phyloP scores from a whole-genome alignment of 2,113 vertebrate genomes.

The Myodes glareolus region DNA sequence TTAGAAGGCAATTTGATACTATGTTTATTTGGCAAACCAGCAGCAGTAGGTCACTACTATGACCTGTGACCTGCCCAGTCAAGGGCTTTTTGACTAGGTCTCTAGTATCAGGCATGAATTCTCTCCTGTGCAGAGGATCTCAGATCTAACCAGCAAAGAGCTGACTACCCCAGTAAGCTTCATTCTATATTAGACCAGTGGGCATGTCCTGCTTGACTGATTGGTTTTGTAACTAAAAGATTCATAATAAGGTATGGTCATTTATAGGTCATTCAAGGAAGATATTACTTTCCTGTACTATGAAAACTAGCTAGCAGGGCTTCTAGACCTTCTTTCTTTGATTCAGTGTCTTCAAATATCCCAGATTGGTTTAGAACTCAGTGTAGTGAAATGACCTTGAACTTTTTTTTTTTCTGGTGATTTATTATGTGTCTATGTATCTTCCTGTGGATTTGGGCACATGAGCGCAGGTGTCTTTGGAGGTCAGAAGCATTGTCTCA shows the following conservation, averaged over 20 bases:
- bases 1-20: background rate
- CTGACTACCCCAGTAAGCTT: background rate
- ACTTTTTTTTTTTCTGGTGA: background rate
- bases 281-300: background rate
- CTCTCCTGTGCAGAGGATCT: background rate
- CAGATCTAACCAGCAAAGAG: background rate
- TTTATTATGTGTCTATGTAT: background rate
- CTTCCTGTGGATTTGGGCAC: background rate
- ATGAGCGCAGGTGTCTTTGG: background rate
- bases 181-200: background rate
- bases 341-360: background rate
- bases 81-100: background rate
- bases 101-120: background rate
- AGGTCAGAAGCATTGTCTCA: background rate
- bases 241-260: background rate
- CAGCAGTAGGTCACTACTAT: background rate
- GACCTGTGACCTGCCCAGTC: background rate
- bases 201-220: background rate
- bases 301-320: background rate
- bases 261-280: background rate
- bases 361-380: background rate
- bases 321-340: no score
- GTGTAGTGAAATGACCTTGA: background rate
- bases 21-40: background rate
- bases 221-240: background rate